A percentile compares a stretch with the other conserved stretches of the same genome.
Conservation (phyloP, 2,888 invertebrate genomes). For the Habroteleia sp. region DNA sequence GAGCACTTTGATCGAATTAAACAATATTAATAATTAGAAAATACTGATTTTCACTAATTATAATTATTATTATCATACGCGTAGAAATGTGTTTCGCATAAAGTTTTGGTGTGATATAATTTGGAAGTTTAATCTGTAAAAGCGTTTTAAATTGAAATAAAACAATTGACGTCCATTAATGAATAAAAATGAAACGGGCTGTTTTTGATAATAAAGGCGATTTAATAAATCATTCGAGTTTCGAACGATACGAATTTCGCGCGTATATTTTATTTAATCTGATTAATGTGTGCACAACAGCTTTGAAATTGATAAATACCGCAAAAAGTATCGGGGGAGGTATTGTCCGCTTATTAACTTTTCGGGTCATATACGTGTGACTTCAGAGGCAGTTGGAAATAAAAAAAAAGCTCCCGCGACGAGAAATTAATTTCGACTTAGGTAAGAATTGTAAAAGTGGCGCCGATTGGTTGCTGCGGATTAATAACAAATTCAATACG, state of each 20-base stretch:
- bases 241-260: conserved; percentile 36
- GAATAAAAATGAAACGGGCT: conserved; percentile 12
- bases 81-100: no score
- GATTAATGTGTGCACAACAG: conserved; percentile 39
- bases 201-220: conserved; percentile 31
- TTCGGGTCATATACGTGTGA: conserved; percentile 1
- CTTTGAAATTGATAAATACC: conserved; percentile 46
- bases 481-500: conserved; percentile 9
- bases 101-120: no score
- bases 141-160: conserved; percentile 12
- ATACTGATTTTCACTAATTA: no score
- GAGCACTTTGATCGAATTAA: no score
- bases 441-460: conserved; percentile 4
- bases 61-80: no score
- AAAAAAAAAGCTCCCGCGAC: background rate
- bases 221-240: conserved; percentile 43
- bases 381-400: background rate
- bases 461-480: background rate
- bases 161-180: conserved; percentile 23
- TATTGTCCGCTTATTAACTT: conserved; percentile 20
- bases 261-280: conserved; percentile 41
- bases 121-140: conserved; percentile 6
- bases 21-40: no score
- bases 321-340: conserved; percentile 23
- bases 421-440: conserved; percentile 1